Conservation (phyloP, 2,888 invertebrate genomes). For the Eupelmus urozonus region DNA sequence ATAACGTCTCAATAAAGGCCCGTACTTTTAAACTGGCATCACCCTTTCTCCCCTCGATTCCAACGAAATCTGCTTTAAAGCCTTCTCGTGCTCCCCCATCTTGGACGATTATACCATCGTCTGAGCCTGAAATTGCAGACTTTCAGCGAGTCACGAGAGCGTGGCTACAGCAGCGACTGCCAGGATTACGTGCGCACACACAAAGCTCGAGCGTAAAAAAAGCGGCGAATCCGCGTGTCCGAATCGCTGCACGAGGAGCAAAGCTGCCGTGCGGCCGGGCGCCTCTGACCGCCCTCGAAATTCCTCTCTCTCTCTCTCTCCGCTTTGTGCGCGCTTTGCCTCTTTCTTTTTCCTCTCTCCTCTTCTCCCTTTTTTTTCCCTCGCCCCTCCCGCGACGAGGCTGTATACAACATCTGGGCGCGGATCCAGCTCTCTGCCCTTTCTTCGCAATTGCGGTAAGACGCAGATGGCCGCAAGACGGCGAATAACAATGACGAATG, state of each 20-base stretch:
- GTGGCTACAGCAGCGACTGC: not conserved
- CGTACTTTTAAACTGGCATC: too few relatives aligned
- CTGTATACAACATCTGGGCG: conserved; percentile 30
- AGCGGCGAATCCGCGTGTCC: too few relatives aligned
- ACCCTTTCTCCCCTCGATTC: too few relatives aligned
- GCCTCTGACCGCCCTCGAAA: not conserved
- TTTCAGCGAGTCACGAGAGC: not conserved
- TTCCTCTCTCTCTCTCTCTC: conserved; percentile 2
- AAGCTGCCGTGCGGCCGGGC: not conserved
- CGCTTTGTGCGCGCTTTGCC: conserved; percentile 2
- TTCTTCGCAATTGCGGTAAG: conserved; percentile 37
- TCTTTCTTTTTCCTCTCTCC: not conserved
- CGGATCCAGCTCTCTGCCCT: not conserved
- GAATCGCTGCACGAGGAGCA: not conserved
- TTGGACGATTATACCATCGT: conserved; percentile 15
- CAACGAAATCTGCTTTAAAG: too few relatives aligned
- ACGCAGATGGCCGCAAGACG: conserved; percentile 33
- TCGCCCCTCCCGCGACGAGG: conserved; percentile 16
- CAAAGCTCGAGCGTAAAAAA: too few relatives aligned
- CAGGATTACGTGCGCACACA: not conserved
- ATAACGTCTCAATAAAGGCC: too few relatives aligned
- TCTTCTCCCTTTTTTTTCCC: not conserved
- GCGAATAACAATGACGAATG: conserved; percentile 25
- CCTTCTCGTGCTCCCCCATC: not conserved
- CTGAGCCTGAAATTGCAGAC: conserved; percentile 25